Evolutionary conservation across 2,888 invertebrate genomes (phyloP).

Genomic region (Drosophila quinaria): DNA sequence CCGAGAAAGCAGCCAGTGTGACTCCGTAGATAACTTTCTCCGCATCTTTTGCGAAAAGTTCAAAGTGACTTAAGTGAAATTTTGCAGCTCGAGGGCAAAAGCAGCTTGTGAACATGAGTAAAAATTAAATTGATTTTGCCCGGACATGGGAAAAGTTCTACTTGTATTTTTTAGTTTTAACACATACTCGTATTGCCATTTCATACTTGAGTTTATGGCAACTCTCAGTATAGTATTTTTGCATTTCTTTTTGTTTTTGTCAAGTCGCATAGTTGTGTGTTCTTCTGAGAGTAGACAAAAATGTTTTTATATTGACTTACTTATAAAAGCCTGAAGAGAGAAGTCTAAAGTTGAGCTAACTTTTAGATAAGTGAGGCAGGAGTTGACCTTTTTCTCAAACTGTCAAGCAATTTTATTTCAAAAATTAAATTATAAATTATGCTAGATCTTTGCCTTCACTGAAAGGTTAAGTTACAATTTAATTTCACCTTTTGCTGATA

Average conservation of each 20-base stretch:
- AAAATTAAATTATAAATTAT: slow-evolving; percentile 71
- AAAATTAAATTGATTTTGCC: slow-evolving; percentile 78
- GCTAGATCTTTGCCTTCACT: slow-evolving; percentile 24
- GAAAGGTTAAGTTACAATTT: slow-evolving; percentile 54
- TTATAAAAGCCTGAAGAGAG: slow-evolving; percentile 4
- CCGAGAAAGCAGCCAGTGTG: slow-evolving; percentile 52
- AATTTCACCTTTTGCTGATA: slow-evolving; percentile 61
- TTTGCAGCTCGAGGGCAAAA: slow-evolving; percentile 54
- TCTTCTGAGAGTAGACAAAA: slow-evolving; percentile 12
- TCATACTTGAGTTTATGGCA: slow-evolving; percentile 39
- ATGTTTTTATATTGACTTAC: slow-evolving; percentile 25
- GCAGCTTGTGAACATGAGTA: slow-evolving; percentile 57
- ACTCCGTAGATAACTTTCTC: slow-evolving; percentile 60
- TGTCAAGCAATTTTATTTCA: slow-evolving; percentile 55
- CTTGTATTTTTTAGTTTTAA: slow-evolving; percentile 28
- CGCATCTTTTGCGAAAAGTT: slow-evolving; percentile 64
- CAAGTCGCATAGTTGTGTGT: slow-evolving; percentile 23
- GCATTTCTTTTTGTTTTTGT: background rate
- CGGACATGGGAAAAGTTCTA: slow-evolving; percentile 63
- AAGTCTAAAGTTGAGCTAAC: background rate
- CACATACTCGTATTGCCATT: slow-evolving; percentile 44
- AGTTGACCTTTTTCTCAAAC: slow-evolving; percentile 2
- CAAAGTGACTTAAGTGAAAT: slow-evolving; percentile 80
- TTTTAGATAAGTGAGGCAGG: background rate
- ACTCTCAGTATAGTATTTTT: slow-evolving; percentile 9